A percentile compares a stretch with the other conserved stretches of the same genome.
Conservation (phyloP, 1,140 invertebrate genomes). For the Eulimnadia texana region DNA sequence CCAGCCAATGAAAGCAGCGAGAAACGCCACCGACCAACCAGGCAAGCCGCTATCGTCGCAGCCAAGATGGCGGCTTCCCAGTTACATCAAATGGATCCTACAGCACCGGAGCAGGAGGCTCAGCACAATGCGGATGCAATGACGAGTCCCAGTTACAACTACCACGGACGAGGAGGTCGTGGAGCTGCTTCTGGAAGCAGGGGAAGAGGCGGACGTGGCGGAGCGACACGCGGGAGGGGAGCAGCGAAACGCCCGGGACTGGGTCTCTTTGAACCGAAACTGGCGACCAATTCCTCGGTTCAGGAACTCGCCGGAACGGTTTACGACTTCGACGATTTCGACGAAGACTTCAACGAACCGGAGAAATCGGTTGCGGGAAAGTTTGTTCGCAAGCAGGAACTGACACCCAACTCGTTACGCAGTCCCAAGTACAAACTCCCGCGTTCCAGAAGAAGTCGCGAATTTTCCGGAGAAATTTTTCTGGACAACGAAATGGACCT, state of each 20-base stretch:
- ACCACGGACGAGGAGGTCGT: slow-evolving; percentile 17
- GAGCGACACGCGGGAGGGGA: slow-evolving; percentile 28
- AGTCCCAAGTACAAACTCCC: slow-evolving; percentile 8
- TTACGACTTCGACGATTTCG: slow-evolving; percentile 63
- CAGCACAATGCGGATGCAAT: not conserved
- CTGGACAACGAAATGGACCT: not conserved
- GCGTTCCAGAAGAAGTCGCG: not conserved
- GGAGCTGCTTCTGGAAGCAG: slow-evolving; percentile 29
- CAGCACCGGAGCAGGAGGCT: not conserved
- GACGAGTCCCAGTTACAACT: not conserved
- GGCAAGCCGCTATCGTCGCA: slow-evolving; percentile 12
- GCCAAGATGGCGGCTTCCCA: slow-evolving; percentile 7
- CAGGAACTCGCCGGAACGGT: slow-evolving; percentile 57
- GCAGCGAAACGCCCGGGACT: slow-evolving; percentile 18
- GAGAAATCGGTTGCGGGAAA: slow-evolving; percentile 16
- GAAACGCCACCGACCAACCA: slow-evolving; percentile 19
- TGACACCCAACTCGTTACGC: not conserved
- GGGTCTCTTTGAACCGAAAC: slow-evolving; percentile 24
- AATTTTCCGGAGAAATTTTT: not conserved
- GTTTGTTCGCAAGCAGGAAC: slow-evolving; percentile 6
- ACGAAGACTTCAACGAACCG: slow-evolving; percentile 49
- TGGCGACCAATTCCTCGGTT: slow-evolving; percentile 13
- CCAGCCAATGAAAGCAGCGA: slow-evolving; percentile 16
- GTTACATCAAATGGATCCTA: slow-evolving; percentile 7
- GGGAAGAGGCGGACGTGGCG: slow-evolving; percentile 31